A percentile compares a stretch with the other conserved stretches of the same genome.
Conservation (phyloP, 2,888 invertebrate species). For the Caenorhabditis wallacei region DNA sequence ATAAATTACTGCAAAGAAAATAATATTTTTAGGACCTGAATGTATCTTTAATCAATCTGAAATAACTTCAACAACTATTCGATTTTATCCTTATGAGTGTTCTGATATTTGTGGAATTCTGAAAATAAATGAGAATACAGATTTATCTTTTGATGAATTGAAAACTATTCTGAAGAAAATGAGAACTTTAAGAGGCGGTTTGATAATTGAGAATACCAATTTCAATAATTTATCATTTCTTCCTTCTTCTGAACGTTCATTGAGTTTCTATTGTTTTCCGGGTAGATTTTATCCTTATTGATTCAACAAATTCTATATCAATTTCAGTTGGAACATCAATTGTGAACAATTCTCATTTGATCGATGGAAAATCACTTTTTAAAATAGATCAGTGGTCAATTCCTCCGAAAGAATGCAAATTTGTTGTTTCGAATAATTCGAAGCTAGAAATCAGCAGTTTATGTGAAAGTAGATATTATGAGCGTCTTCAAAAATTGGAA, state of each 20-base stretch:
- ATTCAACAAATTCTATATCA: background rate
- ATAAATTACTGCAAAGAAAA: too few relatives aligned
- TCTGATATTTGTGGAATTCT: background rate
- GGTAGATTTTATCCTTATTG: background rate
- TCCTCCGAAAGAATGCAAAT: background rate
- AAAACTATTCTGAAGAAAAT: background rate
- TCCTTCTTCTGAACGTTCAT: background rate
- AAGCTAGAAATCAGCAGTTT: constrained; percentile 3
- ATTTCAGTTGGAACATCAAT: constrained; percentile 17
- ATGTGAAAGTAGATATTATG: background rate
- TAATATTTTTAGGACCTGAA: background rate
- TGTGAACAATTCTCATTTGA: constrained; percentile 14
- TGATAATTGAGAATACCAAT: constrained; percentile 15
- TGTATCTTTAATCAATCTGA: constrained; percentile 16
- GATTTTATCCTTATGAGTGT: background rate
- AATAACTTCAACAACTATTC: background rate
- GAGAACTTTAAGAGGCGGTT: background rate
- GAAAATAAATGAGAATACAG: background rate
- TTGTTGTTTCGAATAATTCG: background rate
- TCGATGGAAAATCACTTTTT: background rate
- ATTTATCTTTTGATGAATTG: background rate
- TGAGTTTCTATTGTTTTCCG: background rate
- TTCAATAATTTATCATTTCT: constrained; percentile 14
- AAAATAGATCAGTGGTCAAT: background rate
- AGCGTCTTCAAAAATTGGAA: background rate